phyloP scores from a whole-genome alignment of 2,113 vertebrate species.

The Menura novaehollandiae region DNA sequence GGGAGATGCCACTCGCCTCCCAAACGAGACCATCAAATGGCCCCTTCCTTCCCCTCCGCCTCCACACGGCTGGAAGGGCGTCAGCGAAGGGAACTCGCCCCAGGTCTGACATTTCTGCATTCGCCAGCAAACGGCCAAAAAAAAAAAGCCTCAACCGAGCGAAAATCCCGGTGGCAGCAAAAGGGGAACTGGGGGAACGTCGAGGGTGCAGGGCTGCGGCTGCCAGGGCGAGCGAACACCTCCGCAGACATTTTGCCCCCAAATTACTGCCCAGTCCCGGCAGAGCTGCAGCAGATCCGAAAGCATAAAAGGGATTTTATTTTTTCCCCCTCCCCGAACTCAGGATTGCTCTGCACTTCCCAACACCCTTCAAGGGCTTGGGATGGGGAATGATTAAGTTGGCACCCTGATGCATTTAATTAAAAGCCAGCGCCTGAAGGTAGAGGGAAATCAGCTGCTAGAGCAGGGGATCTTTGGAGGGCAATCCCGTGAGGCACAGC shows the following conservation, averaged over 20 bases:
- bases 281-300: fast-evolving
- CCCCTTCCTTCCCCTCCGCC: background rate
- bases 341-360: background rate
- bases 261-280: background rate
- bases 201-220: background rate
- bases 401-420: background rate
- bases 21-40: fast-evolving
- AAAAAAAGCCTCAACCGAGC: background rate
- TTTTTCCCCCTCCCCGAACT: background rate
- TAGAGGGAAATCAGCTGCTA: background rate
- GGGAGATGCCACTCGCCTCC: background rate
- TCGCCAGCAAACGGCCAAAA: background rate
- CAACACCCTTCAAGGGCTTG: background rate
- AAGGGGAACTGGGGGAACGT: background rate
- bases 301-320: background rate
- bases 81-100: background rate
- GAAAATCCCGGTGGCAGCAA: background rate
- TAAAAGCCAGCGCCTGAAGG: background rate
- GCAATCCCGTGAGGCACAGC: background rate
- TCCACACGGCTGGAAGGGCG: background rate
- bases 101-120: background rate
- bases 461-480: background rate
- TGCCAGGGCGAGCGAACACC: fast-evolving
- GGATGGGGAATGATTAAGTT: background rate
- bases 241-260: background rate